phyloP scores from a whole-genome alignment of 2,888 invertebrate species.

The Trichopria drosophilae region DNA sequence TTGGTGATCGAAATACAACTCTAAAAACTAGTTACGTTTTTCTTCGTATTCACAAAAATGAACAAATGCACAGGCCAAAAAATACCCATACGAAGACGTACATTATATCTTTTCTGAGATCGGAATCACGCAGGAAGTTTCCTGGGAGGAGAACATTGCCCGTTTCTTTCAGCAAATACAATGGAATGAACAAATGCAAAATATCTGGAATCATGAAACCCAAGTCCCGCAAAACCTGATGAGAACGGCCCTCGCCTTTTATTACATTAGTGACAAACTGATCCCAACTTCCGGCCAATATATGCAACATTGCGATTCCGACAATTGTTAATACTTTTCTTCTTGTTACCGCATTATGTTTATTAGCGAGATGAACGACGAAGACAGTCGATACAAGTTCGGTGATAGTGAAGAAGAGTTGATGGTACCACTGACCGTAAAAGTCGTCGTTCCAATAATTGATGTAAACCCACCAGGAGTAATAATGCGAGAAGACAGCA shows the following conservation, averaged over 20 bases:
- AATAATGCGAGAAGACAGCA: conserved; percentile 70
- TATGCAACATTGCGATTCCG: conserved; percentile 66
- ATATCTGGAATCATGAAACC: conserved; percentile 71
- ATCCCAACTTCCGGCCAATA: conserved; percentile 67
- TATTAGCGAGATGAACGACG: conserved; percentile 64
- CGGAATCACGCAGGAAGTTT: conserved; percentile 43
- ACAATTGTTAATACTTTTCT: conserved; percentile 64
- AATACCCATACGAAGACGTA: conserved; percentile 50
- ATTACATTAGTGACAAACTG: conserved; percentile 69
- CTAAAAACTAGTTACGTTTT: too few species aligned
- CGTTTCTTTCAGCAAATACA: conserved; percentile 57
- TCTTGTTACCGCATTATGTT: conserved; percentile 61
- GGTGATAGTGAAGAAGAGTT: conserved; percentile 65
- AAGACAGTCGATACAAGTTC: conserved; percentile 66
- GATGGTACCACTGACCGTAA: conserved; percentile 72
- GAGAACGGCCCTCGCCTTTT: conserved; percentile 66
- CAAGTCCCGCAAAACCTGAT: conserved; percentile 69
- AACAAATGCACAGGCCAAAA: conserved; percentile 52
- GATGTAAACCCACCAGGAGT: conserved; percentile 72
- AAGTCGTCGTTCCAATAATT: conserved; percentile 75
- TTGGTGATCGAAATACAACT: too few species aligned
- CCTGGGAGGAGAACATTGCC: conserved; percentile 48
- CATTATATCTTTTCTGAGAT: conserved; percentile 49
- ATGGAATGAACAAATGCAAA: conserved; percentile 65
- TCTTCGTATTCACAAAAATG: conserved; percentile 43